Percentiles rank a stretch among this genome's conserved stretches.
These are phyloP conservation scores for Troides helena DNA, from an alignment of 2,888 invertebrate species.

Conservation along the genomic window DNA sequence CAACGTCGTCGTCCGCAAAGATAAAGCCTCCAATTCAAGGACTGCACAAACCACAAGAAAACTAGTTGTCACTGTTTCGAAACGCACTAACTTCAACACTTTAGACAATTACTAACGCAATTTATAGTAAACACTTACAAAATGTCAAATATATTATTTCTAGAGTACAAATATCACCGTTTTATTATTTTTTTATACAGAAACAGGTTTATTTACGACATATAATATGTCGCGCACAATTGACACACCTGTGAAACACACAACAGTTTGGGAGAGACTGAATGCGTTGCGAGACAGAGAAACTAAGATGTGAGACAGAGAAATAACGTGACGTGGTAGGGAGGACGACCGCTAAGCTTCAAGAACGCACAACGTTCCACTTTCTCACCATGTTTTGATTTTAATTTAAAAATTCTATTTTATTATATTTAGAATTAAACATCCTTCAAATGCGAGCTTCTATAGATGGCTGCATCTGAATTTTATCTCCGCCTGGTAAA, in stretches of 20 bases:
- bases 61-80: constrained; percentile 72
- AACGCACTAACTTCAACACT: constrained; percentile 52
- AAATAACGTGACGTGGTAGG: constrained; percentile 62
- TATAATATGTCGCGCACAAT: constrained; percentile 42
- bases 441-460: not conserved
- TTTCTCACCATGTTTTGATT: constrained; percentile 45
- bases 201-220: constrained; percentile 66
- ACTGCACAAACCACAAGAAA: constrained; percentile 65
- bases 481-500: no score
- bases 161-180: not conserved
- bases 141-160: constrained; percentile 23
- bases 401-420: constrained; percentile 33
- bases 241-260: constrained; percentile 63
- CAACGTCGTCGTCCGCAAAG: constrained; percentile 44
- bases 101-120: constrained; percentile 35
- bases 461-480: no score
- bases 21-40: constrained; percentile 75
- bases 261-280: constrained; percentile 70
- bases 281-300: constrained; percentile 65
- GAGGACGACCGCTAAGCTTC: constrained; percentile 68
- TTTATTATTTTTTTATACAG: constrained; percentile 30
- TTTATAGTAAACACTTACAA: constrained; percentile 37
- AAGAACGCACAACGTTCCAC: constrained; percentile 65
- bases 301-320: constrained; percentile 63
- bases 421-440: constrained; percentile 11